Base-by-base conservation (phyloP, 2,797 vertebrate genomes). In the Coendou prehensilis region DNA sequence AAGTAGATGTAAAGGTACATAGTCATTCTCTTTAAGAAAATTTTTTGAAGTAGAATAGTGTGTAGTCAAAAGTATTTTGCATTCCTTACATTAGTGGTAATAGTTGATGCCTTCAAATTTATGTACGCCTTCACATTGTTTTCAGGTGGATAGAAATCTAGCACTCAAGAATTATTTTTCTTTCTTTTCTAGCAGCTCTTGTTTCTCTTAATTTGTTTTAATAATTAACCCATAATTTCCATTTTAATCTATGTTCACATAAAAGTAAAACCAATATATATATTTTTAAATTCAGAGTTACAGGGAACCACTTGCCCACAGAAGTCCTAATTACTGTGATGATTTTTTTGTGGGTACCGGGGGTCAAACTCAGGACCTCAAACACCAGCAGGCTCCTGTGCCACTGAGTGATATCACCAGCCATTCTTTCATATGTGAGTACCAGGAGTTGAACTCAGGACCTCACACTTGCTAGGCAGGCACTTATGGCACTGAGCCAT, bases 181-280 rank as follows among this genome's bases (percentile, higher is more conserved):
- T 67, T 83, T 84, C 13, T 90, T 61, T 41, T 50, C 37, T 85
- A 73, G 41, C 15, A 71, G 41, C 8, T 78, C 54, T 41, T 94
- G 71, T 15, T 28, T 37, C n/a, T 4, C 41, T 9, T 64, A 59
- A 86, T 73, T 91, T 87, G 22, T 94, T 87, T 93, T 94, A 75
- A 85, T 79, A 80, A 85, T 59, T 22, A 91, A 47, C 2, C 18
- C 5, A 10, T 93, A 82, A 37, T 47, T 71, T 93, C 30, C 15
- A 80, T 52, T 88, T 87, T 84, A 94, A 93, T 85, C 33, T 37
- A 71, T 78, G 91, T 52, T 81, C n/a, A 26, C 18, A 47, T 84
- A 94, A 90, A 87, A 84, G 56, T 63, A 87, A 90, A 87, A 17
- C 17, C 20, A 15, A 87, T 11, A 73, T 33, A 73, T 28, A 2